Conservation (phyloP, 1,140 invertebrate genomes). For the Teleopsis dalmanni region DNA sequence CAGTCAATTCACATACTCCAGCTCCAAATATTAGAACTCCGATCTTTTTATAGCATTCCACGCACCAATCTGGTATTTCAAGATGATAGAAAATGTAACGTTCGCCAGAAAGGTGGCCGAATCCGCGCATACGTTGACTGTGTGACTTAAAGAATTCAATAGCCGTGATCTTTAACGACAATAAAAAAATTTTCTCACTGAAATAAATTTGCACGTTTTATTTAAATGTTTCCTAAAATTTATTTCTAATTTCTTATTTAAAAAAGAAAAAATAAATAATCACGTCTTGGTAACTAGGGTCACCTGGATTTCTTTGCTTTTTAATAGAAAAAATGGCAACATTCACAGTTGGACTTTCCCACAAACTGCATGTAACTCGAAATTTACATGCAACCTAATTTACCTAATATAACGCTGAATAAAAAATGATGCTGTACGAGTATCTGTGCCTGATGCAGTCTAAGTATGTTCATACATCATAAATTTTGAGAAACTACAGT, state of each 20-base stretch:
- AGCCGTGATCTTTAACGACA: constrained; percentile 22
- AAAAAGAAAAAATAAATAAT: background rate
- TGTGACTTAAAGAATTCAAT: constrained; percentile 34
- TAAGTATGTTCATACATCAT: too few relatives aligned
- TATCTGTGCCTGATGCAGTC: too few relatives aligned
- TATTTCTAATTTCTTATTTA: background rate
- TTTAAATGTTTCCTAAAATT: background rate
- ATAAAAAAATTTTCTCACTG: background rate
- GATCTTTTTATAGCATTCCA: constrained; percentile 61
- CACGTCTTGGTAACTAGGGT: too few relatives aligned
- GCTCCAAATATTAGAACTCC: constrained; percentile 78
- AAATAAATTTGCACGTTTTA: background rate
- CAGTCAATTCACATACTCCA: constrained; percentile 69
- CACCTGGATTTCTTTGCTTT: too few relatives aligned
- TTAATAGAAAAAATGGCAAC: too few relatives aligned
- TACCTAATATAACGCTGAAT: too few relatives aligned
- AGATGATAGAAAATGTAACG: constrained; percentile 47
- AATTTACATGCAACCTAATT: too few relatives aligned
- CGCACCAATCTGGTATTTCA: constrained; percentile 60
- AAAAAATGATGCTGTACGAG: too few relatives aligned
- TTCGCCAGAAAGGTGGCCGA: constrained; percentile 16
- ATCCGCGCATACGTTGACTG: constrained; percentile 12
- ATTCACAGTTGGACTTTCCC: too few relatives aligned
- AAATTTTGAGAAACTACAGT: too few relatives aligned
- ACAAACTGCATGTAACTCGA: too few relatives aligned